Evolutionary conservation across 2,797 vertebrate species (phyloP), one percentile per base, ranked within the genome.

Genomic region (Rhadinocentrus ornatus): DNA sequence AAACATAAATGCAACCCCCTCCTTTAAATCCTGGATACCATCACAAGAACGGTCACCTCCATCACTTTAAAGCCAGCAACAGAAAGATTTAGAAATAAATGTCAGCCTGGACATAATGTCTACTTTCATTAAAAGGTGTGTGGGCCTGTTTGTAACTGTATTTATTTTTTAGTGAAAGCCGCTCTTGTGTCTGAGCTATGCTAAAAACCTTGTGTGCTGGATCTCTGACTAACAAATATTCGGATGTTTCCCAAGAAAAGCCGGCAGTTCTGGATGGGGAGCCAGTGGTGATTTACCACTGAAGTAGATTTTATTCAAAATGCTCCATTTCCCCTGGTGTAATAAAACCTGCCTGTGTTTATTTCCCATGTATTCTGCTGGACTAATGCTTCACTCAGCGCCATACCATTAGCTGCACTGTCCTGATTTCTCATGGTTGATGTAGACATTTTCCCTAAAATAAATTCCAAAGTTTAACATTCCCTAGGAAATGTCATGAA

Each of bases 401-500:
- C 58, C n/a, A 22, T 5, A 52, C 7, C 2, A 62, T 81, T 44
- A 72, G 62, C 65, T 35, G 46, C 0, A 32, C 55, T 22, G 52
- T 27, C 53, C 16, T 12, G 3, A 56, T 75, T 77, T 71, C 37
- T 78, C 59, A 52, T 31, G 35, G 22, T 56, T 66, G 50, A 46
- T 37, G 37, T 22, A 27, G 46, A 79, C 46, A 55, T 66, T 63
- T 75, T 44, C 41, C 63, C 63, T 20, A 72, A 79, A 87, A 75
- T 68, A 80, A 81, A 82, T 78, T 77, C 37, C 26, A 6, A 54
- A 24, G 3, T 87, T 81, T 68, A 85, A 83, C 76, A 66, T 87
- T 86, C 69, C 67, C 73, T 80, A 82, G 68, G 41, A 85, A 78
- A 83, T 55, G 69, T 84, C 71, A 80, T 77, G 66, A 89, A 83